phyloP scores from a whole-genome alignment of 2,113 vertebrate species.

The Tichodroma muraria region DNA sequence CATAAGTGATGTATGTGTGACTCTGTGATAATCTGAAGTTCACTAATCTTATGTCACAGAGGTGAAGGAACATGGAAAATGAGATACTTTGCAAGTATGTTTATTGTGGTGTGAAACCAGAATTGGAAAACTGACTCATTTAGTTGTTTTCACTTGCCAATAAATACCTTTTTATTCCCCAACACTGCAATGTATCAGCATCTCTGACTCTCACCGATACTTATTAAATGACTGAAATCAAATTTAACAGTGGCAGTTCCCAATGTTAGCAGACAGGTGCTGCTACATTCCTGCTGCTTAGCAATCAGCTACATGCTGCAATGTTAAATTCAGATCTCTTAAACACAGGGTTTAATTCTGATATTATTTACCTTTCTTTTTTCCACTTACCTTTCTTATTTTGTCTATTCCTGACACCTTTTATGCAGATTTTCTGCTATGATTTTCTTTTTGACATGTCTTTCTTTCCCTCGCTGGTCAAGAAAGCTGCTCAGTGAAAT shows the following conservation, averaged over 20 bases:
- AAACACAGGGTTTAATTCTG: not conserved
- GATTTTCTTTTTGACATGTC: not conserved
- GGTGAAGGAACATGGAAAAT: not conserved
- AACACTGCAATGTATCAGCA: not conserved
- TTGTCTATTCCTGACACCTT: not conserved
- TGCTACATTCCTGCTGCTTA: conserved; percentile 22
- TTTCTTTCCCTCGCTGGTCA: not conserved
- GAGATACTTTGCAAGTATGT: not conserved
- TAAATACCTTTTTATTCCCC: not conserved
- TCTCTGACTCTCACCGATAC: not conserved
- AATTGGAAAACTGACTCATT: not conserved
- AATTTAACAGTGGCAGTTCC: not conserved
- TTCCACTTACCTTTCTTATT: not conserved
- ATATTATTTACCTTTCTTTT: not conserved
- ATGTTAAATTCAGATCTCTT: not conserved
- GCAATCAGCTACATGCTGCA: not conserved
- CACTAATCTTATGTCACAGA: not conserved
- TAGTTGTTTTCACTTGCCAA: not conserved
- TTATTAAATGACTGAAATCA: not conserved
- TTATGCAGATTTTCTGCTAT: not conserved
- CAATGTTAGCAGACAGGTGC: conserved; percentile 15
- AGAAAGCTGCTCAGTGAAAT: not conserved
- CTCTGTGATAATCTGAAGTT: not conserved
- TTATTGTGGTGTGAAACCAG: not conserved
- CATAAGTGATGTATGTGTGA: not conserved